Evolutionary conservation across 2,888 invertebrate species (phyloP), one percentile per base, ranked within the genome.

Genomic region (Drosophila mettleri): DNA sequence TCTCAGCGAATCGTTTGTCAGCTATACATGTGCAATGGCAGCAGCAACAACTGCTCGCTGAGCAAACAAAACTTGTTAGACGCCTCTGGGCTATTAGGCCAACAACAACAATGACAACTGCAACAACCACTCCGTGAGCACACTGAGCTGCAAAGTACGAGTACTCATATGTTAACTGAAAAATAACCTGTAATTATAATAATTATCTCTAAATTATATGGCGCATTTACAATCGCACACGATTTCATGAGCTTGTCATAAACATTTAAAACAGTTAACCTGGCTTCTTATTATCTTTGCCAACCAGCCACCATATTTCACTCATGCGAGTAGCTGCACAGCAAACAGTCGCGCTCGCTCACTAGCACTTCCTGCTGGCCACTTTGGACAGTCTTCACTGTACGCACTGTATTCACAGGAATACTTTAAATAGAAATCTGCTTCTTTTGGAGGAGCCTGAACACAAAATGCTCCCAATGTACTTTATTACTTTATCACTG

Each of bases 201-300:
- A 88, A 86, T 86, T 83, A 86, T 88, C 79, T 76, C 86, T 86
- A 88, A 86, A 88, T 88, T 88, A 84, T 86, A 85, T 74, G 70
- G 74, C 82, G 80, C 74, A 80, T 77, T 79, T 80, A 77, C 85
- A 78, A 86, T 86, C 85, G 85, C 87, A 74, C 84, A 84, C 86
- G 78, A 74, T 80, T 78, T 78, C 85, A 85, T 80, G 87, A 70
- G 82, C 80, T 72, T 84, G 87, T 85, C 87, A 85, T 86, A 85
- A 86, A 80, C 71, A 80, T 73, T 73, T 63, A 54, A 74, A 66
- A 71, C 78, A 67, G 71, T 73, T 73, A 75, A 69, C 59, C 65
- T 74, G 39, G 62, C 66, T 61, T 58, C 46, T 63, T 67, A 76
- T 79, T 46, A 77, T 70, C 69, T 80, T 68, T 43, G 49, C 34